phyloP scores from a whole-genome alignment of 2,113 vertebrate genomes.

The Urocitellus parryii region DNA sequence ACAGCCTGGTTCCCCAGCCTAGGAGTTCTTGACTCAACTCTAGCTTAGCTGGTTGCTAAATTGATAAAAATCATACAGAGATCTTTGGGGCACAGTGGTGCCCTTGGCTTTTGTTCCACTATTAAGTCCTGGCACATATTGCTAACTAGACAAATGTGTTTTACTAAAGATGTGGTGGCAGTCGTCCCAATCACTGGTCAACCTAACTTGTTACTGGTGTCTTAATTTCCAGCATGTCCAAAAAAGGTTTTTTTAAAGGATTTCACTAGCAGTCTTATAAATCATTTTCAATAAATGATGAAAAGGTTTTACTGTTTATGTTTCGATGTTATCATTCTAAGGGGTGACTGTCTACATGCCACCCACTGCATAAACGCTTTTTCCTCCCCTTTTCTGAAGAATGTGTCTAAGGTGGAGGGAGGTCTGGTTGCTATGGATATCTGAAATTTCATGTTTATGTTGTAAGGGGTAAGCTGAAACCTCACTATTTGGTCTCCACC shows the following conservation, averaged over 20 bases:
- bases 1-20: background rate
- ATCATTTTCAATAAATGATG: conserved; percentile 82
- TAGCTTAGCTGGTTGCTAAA: background rate
- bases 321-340: conserved; percentile 75
- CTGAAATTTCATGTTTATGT: conserved; percentile 81
- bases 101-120: conserved; percentile 54
- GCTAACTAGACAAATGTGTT: conserved; percentile 44
- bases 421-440: conserved; percentile 75
- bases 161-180: conserved; percentile 44
- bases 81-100: background rate
- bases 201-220: conserved; percentile 57
- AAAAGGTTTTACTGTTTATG: conserved; percentile 82
- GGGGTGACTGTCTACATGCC: conserved; percentile 67
- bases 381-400: conserved; percentile 52
- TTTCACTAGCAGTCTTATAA: conserved; percentile 78
- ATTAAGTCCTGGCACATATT: conserved; percentile 32
- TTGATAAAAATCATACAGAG: conserved; percentile 20
- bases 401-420: conserved; percentile 76
- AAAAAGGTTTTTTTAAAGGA: conserved; percentile 80
- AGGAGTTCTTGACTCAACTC: background rate
- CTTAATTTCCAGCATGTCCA: conserved; percentile 68
- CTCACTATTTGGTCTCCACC: conserved; percentile 81
- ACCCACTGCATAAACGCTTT: conserved; percentile 52
- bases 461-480: conserved; percentile 83
- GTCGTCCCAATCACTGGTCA: conserved; percentile 80